Conservation (phyloP, 1,140 invertebrate genomes). For the Bombus balteatus region DNA sequence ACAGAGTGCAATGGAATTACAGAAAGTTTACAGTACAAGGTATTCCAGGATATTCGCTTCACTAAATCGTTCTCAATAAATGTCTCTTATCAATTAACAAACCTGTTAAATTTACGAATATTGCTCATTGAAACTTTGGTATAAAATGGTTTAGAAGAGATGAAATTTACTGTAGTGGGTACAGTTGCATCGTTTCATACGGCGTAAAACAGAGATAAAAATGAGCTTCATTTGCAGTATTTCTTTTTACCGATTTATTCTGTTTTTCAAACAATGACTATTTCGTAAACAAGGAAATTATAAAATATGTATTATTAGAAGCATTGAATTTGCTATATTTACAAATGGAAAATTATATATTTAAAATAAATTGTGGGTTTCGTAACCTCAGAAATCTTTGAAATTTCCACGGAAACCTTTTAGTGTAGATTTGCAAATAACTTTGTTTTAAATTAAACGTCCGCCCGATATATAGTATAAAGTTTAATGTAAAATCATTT, state of each 20-base stretch:
- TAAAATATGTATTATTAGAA: background rate
- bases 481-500: too few relatives aligned
- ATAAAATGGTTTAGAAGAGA: background rate
- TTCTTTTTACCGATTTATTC: background rate
- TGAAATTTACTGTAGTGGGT: background rate
- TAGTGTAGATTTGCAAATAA: background rate
- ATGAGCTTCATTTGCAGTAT: background rate
- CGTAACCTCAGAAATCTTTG: too few relatives aligned
- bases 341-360: background rate
- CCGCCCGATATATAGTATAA: too few relatives aligned
- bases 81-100: constrained; percentile 9
- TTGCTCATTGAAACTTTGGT: background rate
- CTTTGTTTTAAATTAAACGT: too few relatives aligned
- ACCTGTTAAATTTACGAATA: background rate
- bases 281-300: background rate
- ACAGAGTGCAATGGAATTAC: background rate
- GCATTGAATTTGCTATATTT: background rate
- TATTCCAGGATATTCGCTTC: background rate
- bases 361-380: background rate
- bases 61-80: background rate
- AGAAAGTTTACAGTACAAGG: background rate
- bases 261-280: background rate
- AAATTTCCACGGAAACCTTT: too few relatives aligned
- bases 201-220: background rate
- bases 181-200: background rate